phyloP scores from a whole-genome alignment of 64 coral and sea anemone genomes.

The Dendronephthya gigantea region DNA sequence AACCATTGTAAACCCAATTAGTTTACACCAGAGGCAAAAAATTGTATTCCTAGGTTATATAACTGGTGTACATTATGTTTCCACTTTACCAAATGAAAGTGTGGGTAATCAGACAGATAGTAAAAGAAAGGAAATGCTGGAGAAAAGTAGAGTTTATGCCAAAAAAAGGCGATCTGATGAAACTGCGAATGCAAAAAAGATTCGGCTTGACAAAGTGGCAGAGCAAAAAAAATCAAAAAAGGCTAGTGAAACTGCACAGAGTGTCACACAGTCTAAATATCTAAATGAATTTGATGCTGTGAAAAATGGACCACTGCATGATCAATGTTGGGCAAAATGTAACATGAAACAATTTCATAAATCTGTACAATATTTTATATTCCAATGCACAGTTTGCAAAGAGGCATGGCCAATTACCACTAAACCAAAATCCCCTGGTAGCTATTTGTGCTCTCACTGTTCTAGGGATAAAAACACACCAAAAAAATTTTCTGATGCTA shows the following conservation, averaged over 20 bases:
- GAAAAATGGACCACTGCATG: conserved; percentile 17
- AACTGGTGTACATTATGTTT: conserved; percentile 30
- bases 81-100: conserved; percentile 28
- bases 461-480: not conserved
- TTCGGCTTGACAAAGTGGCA: conserved; percentile 32
- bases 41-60: conserved; percentile 35
- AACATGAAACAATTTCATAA: too few species aligned
- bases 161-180: conserved; percentile 17
- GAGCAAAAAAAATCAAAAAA: not conserved
- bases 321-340: conserved; percentile 42
- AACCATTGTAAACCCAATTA: conserved; percentile 14
- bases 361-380: conserved; percentile 16
- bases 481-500: not conserved
- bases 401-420: conserved; percentile 15
- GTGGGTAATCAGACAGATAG: conserved; percentile 14
- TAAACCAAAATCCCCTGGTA: not conserved
- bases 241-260: not conserved
- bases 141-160: conserved; percentile 15
- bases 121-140: conserved; percentile 7
- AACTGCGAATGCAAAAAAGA: conserved; percentile 9
- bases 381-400: conserved; percentile 15
- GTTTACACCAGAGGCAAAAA: not conserved
- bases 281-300: conserved; percentile 22
- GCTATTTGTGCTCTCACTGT: not conserved
- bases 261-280: not conserved